Evolutionary conservation across 2,888 invertebrate species (phyloP).

Genomic region (Antheraea assamensis): DNA sequence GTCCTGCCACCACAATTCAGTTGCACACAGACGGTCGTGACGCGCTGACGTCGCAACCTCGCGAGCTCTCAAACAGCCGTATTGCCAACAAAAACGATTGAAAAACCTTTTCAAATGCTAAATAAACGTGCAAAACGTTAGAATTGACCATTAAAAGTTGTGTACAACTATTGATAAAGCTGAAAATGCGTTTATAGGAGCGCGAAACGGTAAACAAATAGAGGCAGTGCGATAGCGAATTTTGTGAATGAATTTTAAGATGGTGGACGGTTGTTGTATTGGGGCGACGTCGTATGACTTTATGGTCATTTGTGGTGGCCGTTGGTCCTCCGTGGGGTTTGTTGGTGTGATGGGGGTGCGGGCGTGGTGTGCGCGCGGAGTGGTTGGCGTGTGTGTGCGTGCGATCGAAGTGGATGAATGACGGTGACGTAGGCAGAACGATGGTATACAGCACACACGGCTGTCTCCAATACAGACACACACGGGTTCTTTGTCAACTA

Average conservation of each 20-base stretch:
- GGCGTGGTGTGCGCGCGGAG: slow-evolving; percentile 27
- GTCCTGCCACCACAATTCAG: slow-evolving; percentile 80
- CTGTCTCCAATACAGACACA: slow-evolving; percentile 3
- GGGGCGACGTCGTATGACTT: slow-evolving; percentile 41
- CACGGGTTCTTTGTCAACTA: slow-evolving; percentile 47
- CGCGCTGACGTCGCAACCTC: slow-evolving; percentile 45
- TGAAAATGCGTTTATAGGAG: slow-evolving; percentile 48
- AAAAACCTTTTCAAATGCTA: slow-evolving; percentile 44
- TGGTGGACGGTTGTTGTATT: slow-evolving; percentile 70
- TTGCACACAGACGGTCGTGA: slow-evolving; percentile 63
- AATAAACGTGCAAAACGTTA: slow-evolving; percentile 48
- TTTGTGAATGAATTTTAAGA: slow-evolving; percentile 82
- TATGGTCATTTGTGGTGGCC: slow-evolving; percentile 34
- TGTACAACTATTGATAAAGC: slow-evolving; percentile 35
- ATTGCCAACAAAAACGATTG: slow-evolving; percentile 62
- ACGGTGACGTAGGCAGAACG: slow-evolving; percentile 74
- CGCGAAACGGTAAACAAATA: slow-evolving; percentile 77
- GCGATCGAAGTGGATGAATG: slow-evolving; percentile 78
- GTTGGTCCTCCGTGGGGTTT: slow-evolving; percentile 23
- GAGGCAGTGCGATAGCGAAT: slow-evolving; percentile 66
- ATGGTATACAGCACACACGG: slow-evolving; percentile 7
- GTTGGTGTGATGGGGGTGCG: slow-evolving; percentile 34
- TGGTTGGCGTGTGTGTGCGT: slow-evolving; percentile 56
- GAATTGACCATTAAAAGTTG: slow-evolving; percentile 33
- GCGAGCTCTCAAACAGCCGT: slow-evolving; percentile 50